Evolutionary conservation across 2,113 vertebrate genomes (phyloP).

Genomic region (Puffinus mauretanicus): DNA sequence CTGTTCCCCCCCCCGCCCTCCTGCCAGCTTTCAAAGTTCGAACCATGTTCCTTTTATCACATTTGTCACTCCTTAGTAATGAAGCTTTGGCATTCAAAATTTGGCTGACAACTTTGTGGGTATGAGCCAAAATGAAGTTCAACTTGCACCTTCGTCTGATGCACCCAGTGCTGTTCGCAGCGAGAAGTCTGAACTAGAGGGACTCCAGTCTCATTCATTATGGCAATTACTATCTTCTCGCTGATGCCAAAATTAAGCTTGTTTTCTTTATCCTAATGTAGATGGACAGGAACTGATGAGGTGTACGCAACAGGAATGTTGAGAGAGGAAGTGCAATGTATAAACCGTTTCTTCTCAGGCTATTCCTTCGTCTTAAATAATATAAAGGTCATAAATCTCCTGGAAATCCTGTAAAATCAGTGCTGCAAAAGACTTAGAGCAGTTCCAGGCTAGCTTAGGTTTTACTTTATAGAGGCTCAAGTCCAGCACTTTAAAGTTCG

Average conservation of each 20-base stretch:
- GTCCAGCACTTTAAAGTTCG: background rate
- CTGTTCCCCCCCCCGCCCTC: background rate
- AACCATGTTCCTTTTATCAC: slow-evolving; percentile 38
- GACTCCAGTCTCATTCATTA: background rate
- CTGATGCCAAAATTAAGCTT: background rate
- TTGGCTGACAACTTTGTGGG: slow-evolving; percentile 52
- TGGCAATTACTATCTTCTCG: background rate
- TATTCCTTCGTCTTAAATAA: background rate
- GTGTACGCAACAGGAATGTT: background rate
- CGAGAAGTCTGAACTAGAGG: background rate
- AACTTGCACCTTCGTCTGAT: slow-evolving; percentile 34
- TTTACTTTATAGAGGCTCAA: background rate
- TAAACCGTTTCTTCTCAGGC: background rate
- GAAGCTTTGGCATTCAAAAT: slow-evolving; percentile 31
- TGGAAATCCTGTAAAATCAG: background rate
- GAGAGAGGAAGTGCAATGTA: background rate
- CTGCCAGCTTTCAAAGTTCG: slow-evolving; percentile 40
- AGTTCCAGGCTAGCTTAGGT: background rate
- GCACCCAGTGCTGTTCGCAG: background rate
- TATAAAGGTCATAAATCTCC: background rate
- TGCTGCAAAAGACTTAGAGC: background rate
- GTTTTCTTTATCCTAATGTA: background rate
- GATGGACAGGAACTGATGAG: background rate
- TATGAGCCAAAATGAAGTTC: slow-evolving; percentile 18
- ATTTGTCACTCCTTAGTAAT: slow-evolving; percentile 54